Percentiles rank a stretch among this genome's conserved stretches.
phyloP scores from a whole-genome alignment of 2,888 invertebrate species.

The Agonopterix alstromeriana region DNA sequence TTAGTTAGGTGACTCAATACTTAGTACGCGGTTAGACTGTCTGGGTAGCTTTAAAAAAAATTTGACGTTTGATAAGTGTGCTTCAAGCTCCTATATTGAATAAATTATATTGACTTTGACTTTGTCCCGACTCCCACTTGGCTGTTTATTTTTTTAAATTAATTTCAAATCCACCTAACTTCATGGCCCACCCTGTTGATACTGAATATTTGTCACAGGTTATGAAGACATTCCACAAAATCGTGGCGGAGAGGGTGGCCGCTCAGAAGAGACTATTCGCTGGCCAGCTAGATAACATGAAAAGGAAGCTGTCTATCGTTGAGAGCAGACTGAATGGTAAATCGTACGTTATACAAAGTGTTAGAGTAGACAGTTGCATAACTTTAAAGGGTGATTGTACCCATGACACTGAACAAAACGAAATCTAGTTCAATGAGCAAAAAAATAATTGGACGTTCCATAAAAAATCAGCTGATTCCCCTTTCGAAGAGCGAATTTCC shows the following conservation, averaged over 20 bases:
- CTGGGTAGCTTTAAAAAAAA: too few relatives aligned
- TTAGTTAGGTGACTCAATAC: too few relatives aligned
- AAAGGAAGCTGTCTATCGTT: background rate
- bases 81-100: too few relatives aligned
- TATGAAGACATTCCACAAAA: slow-evolving; percentile 29
- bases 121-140: too few relatives aligned
- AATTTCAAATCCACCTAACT: too few relatives aligned
- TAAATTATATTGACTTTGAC: too few relatives aligned
- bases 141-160: too few relatives aligned
- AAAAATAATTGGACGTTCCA: background rate
- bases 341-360: background rate
- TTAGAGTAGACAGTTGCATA: background rate
- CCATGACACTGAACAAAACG: too few relatives aligned
- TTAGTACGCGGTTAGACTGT: too few relatives aligned
- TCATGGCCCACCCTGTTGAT: too few relatives aligned
- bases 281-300: background rate
- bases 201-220: slow-evolving; percentile 23
- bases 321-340: slow-evolving; percentile 4
- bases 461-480: background rate
- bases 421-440: too few relatives aligned
- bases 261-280: background rate
- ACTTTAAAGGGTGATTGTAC: background rate
- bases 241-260: slow-evolving; percentile 16
- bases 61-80: too few relatives aligned
- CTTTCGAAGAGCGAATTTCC: background rate